Evolutionary conservation across 2,888 invertebrate genomes (phyloP), one percentile per base, ranked within the genome.

Genomic region (Syritta pipiens): DNA sequence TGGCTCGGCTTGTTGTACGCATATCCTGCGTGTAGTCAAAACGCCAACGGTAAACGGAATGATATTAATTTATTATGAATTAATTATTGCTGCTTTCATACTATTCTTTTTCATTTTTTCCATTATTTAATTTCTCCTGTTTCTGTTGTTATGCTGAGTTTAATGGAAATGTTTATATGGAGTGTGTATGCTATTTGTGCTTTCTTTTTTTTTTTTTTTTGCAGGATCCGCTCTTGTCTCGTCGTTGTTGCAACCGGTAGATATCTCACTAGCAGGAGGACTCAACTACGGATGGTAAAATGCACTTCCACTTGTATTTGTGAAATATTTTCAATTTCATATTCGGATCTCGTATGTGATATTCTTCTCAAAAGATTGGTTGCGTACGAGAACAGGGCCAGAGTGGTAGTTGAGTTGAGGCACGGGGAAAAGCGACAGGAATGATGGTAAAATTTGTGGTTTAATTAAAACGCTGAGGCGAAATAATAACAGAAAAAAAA

Each of bases 41-140:
- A 74, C 57, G 57, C 67, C 74, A 79, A 62, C 60, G 57, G 72
- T 74, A 62, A 74, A 74, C 60, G 67, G 67, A 79, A 79, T 74
- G 67, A 79, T 79, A 79, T 57, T 79, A 74, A 74, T 79, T 67
- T 67, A 74, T 79, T 74, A 79, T 74, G 67, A 68, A 79, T 74
- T 79, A 62, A 79, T 79, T 79, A 79, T 68, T 62, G 74, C 44
- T 49, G 46, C 42, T 37, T 51, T 51, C n/a, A n/a, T n/a, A n/a
- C n/a, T n/a, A n/a, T n/a, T n/a, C n/a, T n/a, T n/a, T n/a, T n/a
- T n/a, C n/a, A n/a, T n/a, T n/a, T n/a, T n/a, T n/a, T n/a, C n/a
- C n/a, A n/a, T n/a, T n/a, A n/a, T n/a, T n/a, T n/a, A n/a, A n/a
- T n/a, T n/a, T n/a, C n/a, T 44, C 4, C 37, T 30, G 22, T 32